Base-by-base conservation (phyloP, 2,797 vertebrate genomes). In the Bovichtus diacanthus region DNA sequence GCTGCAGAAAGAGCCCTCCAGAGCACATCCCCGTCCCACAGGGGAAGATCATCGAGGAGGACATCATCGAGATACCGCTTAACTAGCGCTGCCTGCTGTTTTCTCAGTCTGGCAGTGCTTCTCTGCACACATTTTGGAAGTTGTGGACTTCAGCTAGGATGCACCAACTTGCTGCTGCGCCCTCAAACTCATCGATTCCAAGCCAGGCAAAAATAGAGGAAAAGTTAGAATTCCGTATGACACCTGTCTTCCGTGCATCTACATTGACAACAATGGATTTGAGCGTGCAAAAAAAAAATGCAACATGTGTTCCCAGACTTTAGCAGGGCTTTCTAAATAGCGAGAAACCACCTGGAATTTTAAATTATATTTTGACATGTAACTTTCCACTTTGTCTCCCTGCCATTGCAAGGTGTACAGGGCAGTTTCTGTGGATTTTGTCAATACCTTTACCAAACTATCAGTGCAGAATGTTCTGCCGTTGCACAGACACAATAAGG, bases 31-130 rank as follows among this genome's bases (percentile, higher is more conserved):
- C 56, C 18, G 34, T 92, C 56, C 91, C 92, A 1, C 92, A 92
- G 82, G 94, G 95, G 59, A 93, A 94, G 43, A 94, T 95, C 86
- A 92, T 94, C 15, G 87, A 94, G 78, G 94, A 96, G 83, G 94
- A 96, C 34, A 70, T 96, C 53, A 95, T 95, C n/a, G 95, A 96
- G 84, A 95, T 95, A 23, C 93, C 94, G 0, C 87, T 95, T 59
- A 74, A 49, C 47, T 92, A 91, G 71, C 12, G 11, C 70, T 31
- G 55, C 39, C 50, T 53, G 64, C 44, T 19, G 44, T 34, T 46
- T 59, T 25, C 7, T 69, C 36, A n/a, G 36, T 25, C 23, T 10
- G 34, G 39, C 43, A 12, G 60, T 12, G 3, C 6, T 34, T 64
- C 34, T 43, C 34, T 16, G 11, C 18, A 36, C 19, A 49, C 21